Percentiles rank a stretch among this genome's conserved stretches.
Evolutionary conservation across 2,888 invertebrate species (phyloP).

Genomic region (Limnephilus auricula): DNA sequence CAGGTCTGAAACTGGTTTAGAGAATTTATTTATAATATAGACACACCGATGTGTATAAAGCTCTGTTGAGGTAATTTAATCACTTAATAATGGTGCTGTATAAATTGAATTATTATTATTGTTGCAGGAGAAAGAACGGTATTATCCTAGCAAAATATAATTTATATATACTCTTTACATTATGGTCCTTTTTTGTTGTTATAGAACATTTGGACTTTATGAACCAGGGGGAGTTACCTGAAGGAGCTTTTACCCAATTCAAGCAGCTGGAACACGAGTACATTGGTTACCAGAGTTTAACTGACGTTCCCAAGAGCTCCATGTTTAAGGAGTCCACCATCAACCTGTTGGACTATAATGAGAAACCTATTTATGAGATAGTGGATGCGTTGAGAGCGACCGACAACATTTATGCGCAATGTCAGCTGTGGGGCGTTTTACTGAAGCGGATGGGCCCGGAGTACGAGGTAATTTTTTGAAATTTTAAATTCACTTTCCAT

Average conservation of each 20-base stretch:
- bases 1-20: background rate
- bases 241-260: conserved; percentile 88
- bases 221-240: conserved; percentile 86
- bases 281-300: conserved; percentile 96
- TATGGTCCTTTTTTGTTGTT: conserved; percentile 58
- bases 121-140: too few species aligned
- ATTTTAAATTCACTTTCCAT: background rate
- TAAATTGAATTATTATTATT: too few species aligned
- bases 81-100: too few species aligned
- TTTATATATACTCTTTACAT: too few species aligned
- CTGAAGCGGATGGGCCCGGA: conserved; percentile 88
- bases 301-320: conserved; percentile 92
- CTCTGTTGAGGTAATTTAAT: too few species aligned
- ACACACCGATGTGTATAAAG: too few species aligned
- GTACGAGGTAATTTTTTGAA: conserved; percentile 79
- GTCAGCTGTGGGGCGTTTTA: conserved; percentile 90
- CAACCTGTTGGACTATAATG: conserved; percentile 78
- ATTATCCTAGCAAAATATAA: too few species aligned
- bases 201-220: conserved; percentile 98
- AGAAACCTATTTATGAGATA: conserved; percentile 85
- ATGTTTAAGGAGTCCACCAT: conserved; percentile 83
- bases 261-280: conserved; percentile 94
- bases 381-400: conserved; percentile 83
- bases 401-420: conserved; percentile 87
- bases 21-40: background rate